Percentiles rank a stretch among this genome's conserved stretches.
phyloP scores from a whole-genome alignment of 2,113 vertebrate species.

The Mormoops blainvillei region DNA sequence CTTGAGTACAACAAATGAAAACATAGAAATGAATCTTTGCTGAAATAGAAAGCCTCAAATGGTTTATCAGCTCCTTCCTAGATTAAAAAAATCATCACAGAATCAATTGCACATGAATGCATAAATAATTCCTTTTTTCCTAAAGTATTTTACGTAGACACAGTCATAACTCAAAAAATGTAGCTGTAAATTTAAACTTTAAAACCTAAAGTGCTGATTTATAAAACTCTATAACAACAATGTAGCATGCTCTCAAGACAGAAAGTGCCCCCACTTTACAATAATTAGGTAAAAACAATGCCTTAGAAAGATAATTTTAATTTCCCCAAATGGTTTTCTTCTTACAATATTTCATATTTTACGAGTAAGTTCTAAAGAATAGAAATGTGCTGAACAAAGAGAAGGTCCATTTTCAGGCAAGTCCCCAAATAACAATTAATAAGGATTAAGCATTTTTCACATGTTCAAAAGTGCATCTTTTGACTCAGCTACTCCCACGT shows the following conservation, averaged over 20 bases:
- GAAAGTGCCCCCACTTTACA: not conserved
- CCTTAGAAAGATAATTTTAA: not conserved
- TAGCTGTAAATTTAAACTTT: conserved; percentile 32
- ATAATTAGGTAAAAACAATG: not conserved
- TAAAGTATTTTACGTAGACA: not conserved
- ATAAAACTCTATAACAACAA: not conserved
- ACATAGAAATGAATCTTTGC: not conserved
- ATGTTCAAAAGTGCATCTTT: conserved; percentile 7
- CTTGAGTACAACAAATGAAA: not conserved
- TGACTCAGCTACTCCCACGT: conserved; percentile 15
- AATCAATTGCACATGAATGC: not conserved
- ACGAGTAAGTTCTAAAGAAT: not conserved
- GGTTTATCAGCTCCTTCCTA: conserved; percentile 16
- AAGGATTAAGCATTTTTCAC: conserved; percentile 32
- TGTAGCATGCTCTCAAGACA: not conserved
- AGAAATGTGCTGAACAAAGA: not conserved
- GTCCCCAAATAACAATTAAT: conserved; percentile 39
- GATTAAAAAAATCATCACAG: not conserved
- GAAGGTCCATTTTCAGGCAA: conserved; percentile 6
- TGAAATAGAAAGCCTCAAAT: not conserved
- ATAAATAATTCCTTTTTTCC: conserved; percentile 17
- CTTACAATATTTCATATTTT: not conserved
- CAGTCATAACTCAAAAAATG: conserved; percentile 30
- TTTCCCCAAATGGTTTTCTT: not conserved
- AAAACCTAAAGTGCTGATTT: not conserved